These are phyloP conservation scores for Philhelius pedissequus DNA, from an alignment of 2,888 invertebrate species.

Conservation along the genomic window DNA sequence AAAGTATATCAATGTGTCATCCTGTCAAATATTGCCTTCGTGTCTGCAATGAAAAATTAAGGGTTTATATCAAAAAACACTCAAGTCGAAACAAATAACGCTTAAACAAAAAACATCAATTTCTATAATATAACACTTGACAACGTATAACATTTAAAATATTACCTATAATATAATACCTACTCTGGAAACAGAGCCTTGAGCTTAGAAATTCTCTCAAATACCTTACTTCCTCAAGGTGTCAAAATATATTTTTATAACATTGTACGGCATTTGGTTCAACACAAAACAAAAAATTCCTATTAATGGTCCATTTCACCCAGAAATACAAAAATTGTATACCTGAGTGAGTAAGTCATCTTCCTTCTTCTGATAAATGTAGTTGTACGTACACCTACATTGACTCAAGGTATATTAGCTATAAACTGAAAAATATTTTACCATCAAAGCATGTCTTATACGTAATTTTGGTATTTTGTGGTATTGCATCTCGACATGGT, in stretches of 20 bases:
- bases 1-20: neutral
- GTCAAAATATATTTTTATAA: neutral
- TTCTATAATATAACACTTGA: neutral
- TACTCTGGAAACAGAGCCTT: neutral
- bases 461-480: neutral
- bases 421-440: neutral
- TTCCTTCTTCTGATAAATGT: neutral
- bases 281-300: neutral
- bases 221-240: neutral
- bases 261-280: neutral
- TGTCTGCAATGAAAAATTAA: neutral
- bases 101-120: neutral
- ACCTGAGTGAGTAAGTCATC: neutral
- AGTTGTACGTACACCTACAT: neutral
- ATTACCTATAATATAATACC: neutral
- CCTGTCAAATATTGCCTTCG: neutral
- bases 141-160: neutral
- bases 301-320: neutral
- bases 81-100: neutral
- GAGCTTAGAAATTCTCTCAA: neutral
- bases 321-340: neutral
- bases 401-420: neutral
- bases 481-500: neutral
- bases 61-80: neutral
- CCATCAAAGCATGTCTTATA: neutral